These are phyloP conservation scores for Listronotus oregonensis DNA, from an alignment of 1,140 invertebrate species.

Conservation along the genomic window DNA sequence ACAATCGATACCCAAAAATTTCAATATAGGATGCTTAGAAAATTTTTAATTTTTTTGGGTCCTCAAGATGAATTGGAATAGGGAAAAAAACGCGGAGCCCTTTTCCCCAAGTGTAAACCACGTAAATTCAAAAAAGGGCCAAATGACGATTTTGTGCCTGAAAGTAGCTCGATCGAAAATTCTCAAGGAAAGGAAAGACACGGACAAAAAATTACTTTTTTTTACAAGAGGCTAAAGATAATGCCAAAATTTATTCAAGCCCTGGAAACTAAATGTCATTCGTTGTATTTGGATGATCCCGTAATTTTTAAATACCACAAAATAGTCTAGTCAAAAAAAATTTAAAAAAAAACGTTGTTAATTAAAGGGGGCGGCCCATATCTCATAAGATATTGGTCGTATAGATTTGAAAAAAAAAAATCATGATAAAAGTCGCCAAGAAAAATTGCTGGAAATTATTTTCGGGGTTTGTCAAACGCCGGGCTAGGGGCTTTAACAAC, in stretches of 20 bases:
- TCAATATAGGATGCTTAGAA: too few species aligned
- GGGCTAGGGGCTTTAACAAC: too few species aligned
- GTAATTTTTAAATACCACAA: too few species aligned
- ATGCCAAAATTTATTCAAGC: constrained; percentile 94
- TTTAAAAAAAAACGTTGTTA: too few species aligned
- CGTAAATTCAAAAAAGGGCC: constrained; percentile 74
- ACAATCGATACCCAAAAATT: too few species aligned
- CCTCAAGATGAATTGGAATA: constrained; percentile 96
- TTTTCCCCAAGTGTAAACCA: constrained; percentile 89
- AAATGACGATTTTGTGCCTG: constrained; percentile 77
- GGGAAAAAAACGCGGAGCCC: constrained; percentile 91
- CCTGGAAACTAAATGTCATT: constrained; percentile 93
- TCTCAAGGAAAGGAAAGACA: constrained; percentile 84
- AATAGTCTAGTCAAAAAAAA: too few species aligned
- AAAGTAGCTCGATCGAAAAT: constrained; percentile 81
- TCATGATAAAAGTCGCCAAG: too few species aligned
- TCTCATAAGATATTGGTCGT: too few species aligned
- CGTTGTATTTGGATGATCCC: constrained; percentile 89
- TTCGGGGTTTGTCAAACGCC: too few species aligned
- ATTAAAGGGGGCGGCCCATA: too few species aligned
- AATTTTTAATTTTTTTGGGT: constrained; percentile 57
- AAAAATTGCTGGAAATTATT: too few species aligned
- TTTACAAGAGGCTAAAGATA: constrained; percentile 95
- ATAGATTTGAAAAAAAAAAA: too few species aligned
- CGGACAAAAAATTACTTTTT: constrained; percentile 86